Percentiles rank a stretch among this genome's conserved stretches.
Conservation (phyloP, 1,140 invertebrate species). For the Cyclargus thomasi region DNA sequence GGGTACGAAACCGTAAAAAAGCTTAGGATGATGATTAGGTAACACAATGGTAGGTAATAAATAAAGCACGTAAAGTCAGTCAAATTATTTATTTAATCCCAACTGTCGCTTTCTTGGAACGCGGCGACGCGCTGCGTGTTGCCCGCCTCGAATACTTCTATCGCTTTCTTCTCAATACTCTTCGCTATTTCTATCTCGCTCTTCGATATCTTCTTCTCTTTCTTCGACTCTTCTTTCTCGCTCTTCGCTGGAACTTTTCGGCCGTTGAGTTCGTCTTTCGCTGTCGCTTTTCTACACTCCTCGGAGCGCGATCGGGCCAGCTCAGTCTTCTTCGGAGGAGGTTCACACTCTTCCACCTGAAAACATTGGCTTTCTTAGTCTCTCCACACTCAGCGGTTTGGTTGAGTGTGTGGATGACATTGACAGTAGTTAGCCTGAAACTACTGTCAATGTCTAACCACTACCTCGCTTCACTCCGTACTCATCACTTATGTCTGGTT, state of each 20-base stretch:
- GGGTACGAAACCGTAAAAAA: too few species aligned
- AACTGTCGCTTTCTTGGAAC: conserved; percentile 62
- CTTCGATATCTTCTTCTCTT: conserved; percentile 29
- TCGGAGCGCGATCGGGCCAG: conserved; percentile 25
- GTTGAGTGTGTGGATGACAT: too few species aligned
- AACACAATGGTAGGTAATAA: not conserved
- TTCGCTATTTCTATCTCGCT: conserved; percentile 31
- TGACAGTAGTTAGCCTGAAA: too few species aligned
- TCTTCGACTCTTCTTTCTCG: conserved; percentile 29
- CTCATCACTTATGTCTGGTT: too few species aligned
- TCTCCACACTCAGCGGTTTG: too few species aligned
- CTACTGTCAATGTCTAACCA: too few species aligned
- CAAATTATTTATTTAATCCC: conserved; percentile 46
- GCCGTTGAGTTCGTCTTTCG: conserved; percentile 35
- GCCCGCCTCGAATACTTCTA: conserved; percentile 35
- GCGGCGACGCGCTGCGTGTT: conserved; percentile 41
- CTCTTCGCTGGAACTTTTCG: conserved; percentile 27
- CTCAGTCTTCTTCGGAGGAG: conserved; percentile 43
- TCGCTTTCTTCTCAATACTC: conserved; percentile 31
- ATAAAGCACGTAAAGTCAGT: conserved; percentile 24
- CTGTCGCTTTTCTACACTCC: conserved; percentile 24
- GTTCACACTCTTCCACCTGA: conserved; percentile 47
- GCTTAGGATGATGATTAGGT: too few species aligned
- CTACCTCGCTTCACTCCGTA: too few species aligned
- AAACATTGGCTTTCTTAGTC: not conserved